These are phyloP conservation scores for Andrena flavipes DNA, from an alignment of 2,888 invertebrate species.

Conservation along the genomic window DNA sequence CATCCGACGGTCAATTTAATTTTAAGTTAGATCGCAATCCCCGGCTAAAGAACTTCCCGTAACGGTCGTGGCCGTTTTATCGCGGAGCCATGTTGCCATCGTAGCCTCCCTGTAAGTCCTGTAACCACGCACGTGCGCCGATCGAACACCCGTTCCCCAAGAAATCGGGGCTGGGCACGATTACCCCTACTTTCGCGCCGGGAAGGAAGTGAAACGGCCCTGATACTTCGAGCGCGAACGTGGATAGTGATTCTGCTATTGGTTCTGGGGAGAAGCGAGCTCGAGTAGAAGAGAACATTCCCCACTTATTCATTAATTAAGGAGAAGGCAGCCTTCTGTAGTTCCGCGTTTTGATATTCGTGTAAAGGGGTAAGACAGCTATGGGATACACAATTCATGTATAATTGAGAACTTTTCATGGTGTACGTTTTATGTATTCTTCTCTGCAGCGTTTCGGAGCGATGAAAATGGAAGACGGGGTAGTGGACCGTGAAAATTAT, in stretches of 20 bases:
- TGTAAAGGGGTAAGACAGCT: not conserved
- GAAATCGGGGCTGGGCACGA: constrained; percentile 28
- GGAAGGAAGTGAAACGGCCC: constrained; percentile 11
- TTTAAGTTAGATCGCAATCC: constrained; percentile 67
- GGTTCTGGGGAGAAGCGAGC: not conserved
- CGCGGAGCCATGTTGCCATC: constrained; percentile 26
- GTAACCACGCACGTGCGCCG: constrained; percentile 42
- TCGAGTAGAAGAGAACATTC: not conserved
- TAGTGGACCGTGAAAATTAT: too few relatives aligned
- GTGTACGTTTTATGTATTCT: too few relatives aligned
- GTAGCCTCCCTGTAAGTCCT: not conserved
- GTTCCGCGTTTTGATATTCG: not conserved
- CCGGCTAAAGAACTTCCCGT: constrained; percentile 48
- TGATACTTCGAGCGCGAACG: constrained; percentile 1
- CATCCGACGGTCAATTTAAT: constrained; percentile 71
- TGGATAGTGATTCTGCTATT: constrained; percentile 10
- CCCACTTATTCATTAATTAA: not conserved
- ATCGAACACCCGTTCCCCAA: constrained; percentile 31
- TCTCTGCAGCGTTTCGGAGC: too few relatives aligned
- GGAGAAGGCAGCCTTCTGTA: not conserved
- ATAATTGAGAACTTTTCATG: too few relatives aligned
- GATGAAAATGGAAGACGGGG: too few relatives aligned
- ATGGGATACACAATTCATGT: too few relatives aligned
- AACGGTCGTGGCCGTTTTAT: constrained; percentile 51
- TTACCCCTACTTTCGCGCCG: constrained; percentile 42